phyloP scores from a whole-genome alignment of 2,797 vertebrate species.

The Chelon labrosus region DNA sequence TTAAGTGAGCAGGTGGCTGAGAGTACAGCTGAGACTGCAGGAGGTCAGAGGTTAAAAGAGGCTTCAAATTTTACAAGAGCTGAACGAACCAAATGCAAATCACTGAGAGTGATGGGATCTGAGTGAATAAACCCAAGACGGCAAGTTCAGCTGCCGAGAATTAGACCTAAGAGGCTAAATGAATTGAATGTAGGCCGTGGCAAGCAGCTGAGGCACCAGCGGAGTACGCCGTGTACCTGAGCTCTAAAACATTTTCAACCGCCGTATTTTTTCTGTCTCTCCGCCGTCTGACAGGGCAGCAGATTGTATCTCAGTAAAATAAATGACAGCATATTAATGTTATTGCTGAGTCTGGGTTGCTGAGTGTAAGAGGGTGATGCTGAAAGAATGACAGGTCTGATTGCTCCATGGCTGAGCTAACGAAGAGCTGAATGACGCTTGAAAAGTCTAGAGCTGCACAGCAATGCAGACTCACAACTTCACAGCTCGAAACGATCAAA shows the following conservation, averaged over 20 bases:
- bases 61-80: conserved; percentile 27
- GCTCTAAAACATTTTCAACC: background rate
- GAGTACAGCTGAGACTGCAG: conserved; percentile 22
- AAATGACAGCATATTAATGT: conserved; percentile 7
- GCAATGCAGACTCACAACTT: conserved; percentile 18
- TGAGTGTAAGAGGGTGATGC: background rate
- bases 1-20: conserved; percentile 36
- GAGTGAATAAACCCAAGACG: background rate
- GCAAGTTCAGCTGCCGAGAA: conserved; percentile 25
- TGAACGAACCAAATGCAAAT: conserved; percentile 36
- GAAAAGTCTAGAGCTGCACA: conserved; percentile 27
- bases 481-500: conserved; percentile 29
- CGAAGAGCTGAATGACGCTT: conserved; percentile 38
- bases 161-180: conserved; percentile 29
- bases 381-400: conserved; percentile 8
- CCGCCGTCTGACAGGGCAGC: background rate
- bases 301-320: conserved; percentile 7
- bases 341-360: conserved; percentile 7
- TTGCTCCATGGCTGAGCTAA: conserved; percentile 25
- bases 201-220: conserved; percentile 18
- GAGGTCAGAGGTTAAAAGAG: conserved; percentile 36
- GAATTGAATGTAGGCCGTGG: conserved; percentile 31
- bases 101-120: conserved; percentile 12
- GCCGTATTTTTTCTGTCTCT: background rate
- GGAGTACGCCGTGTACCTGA: background rate